Percentiles rank a stretch among this genome's conserved stretches.
Evolutionary conservation across 2,113 vertebrate genomes (phyloP).

Genomic region (Mustelus asterias): DNA sequence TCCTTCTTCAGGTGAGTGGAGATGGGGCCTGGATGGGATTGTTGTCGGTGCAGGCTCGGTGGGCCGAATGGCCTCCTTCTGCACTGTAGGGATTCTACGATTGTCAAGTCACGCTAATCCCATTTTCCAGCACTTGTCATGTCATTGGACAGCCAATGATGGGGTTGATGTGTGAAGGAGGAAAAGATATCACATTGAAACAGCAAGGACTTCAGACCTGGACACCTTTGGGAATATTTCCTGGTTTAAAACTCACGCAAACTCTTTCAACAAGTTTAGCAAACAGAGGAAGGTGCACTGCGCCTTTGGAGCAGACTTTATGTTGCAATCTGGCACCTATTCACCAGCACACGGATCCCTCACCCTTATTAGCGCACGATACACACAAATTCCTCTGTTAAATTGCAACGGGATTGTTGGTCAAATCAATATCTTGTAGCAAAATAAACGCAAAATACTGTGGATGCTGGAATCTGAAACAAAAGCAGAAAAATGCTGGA

Average conservation of each 20-base stretch:
- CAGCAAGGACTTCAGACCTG: not conserved
- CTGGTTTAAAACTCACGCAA: not conserved
- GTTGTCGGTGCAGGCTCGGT: no score
- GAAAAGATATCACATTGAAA: not conserved
- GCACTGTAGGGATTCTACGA: no score
- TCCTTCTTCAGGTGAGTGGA: no score
- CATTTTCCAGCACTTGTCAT: not conserved
- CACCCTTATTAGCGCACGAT: not conserved
- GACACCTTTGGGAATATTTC: not conserved
- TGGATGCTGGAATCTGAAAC: no score
- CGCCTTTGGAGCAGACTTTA: not conserved
- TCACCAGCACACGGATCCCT: not conserved
- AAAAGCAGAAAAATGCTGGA: no score
- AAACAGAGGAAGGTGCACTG: not conserved
- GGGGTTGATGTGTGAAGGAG: not conserved
- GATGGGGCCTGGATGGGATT: no score
- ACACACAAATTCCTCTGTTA: not conserved
- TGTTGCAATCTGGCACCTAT: not conserved
- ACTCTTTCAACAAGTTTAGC: not conserved
- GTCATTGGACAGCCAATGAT: not conserved
- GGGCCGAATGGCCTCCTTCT: no score
- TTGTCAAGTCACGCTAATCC: no score
- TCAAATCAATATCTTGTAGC: not conserved
- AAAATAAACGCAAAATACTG: no score
- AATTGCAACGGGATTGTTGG: not conserved